phyloP scores from a whole-genome alignment of 1,140 invertebrate genomes.

The Eueides isabella region DNA sequence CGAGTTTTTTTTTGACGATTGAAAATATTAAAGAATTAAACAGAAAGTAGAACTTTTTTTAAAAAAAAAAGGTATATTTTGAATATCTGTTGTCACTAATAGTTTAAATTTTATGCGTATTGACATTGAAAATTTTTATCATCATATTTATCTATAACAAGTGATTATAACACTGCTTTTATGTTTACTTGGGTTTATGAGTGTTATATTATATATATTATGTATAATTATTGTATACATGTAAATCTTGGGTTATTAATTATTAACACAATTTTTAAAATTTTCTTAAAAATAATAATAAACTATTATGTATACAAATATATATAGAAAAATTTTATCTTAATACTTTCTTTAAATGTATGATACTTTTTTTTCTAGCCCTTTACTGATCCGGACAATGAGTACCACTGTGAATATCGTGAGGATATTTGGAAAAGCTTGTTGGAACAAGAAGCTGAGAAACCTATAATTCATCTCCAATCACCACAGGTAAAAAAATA shows the following conservation, averaged over 20 bases:
- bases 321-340: too few relatives aligned
- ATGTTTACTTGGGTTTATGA: too few relatives aligned
- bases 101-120: not conserved
- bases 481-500: slow-evolving; percentile 71
- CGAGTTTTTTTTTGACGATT: not conserved
- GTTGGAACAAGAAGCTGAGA: slow-evolving; percentile 73
- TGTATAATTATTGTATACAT: too few relatives aligned
- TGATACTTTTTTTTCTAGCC: slow-evolving; percentile 47
- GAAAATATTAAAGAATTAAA: slow-evolving; percentile 1
- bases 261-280: too few relatives aligned
- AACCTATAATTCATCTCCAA: slow-evolving; percentile 69
- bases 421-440: slow-evolving; percentile 75
- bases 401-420: slow-evolving; percentile 72
- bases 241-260: too few relatives aligned
- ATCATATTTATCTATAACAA: not conserved
- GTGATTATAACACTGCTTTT: not conserved
- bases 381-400: slow-evolving; percentile 64
- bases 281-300: not conserved
- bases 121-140: not conserved
- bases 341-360: too few relatives aligned
- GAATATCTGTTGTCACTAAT: not conserved
- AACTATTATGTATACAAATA: not conserved
- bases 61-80: not conserved
- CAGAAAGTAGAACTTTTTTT: slow-evolving; percentile 3
- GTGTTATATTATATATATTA: too few relatives aligned